These are phyloP conservation scores for Cloeon dipterum DNA, from an alignment of 2,888 invertebrate genomes.

Conservation along the genomic window DNA sequence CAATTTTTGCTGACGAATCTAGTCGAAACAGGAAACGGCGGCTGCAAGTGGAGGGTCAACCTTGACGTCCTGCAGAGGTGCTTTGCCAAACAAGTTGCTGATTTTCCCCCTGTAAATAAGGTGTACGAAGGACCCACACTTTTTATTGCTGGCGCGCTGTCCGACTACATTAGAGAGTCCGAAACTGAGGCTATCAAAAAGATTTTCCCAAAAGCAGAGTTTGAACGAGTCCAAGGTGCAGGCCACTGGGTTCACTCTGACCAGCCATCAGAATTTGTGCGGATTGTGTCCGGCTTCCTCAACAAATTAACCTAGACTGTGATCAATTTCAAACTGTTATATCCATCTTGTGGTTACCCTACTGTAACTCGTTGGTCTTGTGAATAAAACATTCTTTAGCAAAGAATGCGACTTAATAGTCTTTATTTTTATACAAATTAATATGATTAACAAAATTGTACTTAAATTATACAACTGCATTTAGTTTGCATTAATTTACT, in stretches of 20 bases:
- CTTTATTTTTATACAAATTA: too few species aligned
- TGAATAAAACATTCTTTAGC: too few species aligned
- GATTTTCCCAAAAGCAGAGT: slow-evolving; percentile 45
- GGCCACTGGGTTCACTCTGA: slow-evolving; percentile 92
- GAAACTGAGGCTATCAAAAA: slow-evolving; percentile 38
- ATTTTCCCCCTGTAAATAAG: slow-evolving; percentile 27
- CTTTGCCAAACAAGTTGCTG: slow-evolving; percentile 34
- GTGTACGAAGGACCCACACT: slow-evolving; percentile 43
- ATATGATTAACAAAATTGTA: too few species aligned
- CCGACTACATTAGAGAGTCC: slow-evolving; percentile 56
- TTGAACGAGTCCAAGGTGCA: slow-evolving; percentile 50
- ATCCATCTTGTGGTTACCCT: too few species aligned
- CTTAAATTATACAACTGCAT: too few species aligned
- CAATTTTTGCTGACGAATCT: slow-evolving; percentile 74
- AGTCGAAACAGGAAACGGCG: slow-evolving; percentile 34
- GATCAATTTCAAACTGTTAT: too few species aligned
- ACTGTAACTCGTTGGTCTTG: not conserved
- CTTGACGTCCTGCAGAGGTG: slow-evolving; percentile 42
- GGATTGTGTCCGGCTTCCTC: slow-evolving; percentile 37
- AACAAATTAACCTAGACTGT: too few species aligned
- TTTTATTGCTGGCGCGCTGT: slow-evolving; percentile 66
- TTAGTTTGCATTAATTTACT: too few species aligned
- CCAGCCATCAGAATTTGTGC: slow-evolving; percentile 56
- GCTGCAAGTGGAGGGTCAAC: slow-evolving; percentile 60
- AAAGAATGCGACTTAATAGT: too few species aligned